phyloP scores from a whole-genome alignment of 2,888 invertebrate genomes.

The Druceiella hillmani region DNA sequence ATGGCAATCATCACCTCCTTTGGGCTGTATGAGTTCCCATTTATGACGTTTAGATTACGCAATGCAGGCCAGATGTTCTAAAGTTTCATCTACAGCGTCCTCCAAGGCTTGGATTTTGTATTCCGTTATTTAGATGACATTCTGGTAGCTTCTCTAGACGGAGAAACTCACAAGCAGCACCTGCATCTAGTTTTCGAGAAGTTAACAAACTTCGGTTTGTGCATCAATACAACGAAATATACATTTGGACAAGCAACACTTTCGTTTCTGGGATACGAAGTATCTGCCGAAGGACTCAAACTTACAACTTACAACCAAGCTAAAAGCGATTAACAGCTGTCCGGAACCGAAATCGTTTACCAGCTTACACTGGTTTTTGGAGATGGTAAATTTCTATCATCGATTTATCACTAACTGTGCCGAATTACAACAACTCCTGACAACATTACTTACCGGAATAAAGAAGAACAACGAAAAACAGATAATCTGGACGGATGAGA shows the following conservation, averaged over 20 bases:
- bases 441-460: too few relatives aligned
- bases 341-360: slow-evolving; percentile 10
- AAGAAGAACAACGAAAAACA: too few relatives aligned
- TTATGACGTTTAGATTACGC: slow-evolving; percentile 29
- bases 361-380: slow-evolving; percentile 15
- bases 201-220: slow-evolving; percentile 21
- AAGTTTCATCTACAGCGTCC: slow-evolving; percentile 28
- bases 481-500: too few relatives aligned
- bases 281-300: slow-evolving; percentile 7
- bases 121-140: slow-evolving; percentile 29
- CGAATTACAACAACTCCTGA: too few relatives aligned
- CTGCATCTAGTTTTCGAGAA: slow-evolving; percentile 21
- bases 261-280: slow-evolving; percentile 10
- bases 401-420: too few relatives aligned
- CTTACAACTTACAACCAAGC: slow-evolving; percentile 11
- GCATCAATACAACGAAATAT: slow-evolving; percentile 23
- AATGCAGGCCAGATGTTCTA: slow-evolving; percentile 33
- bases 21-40: slow-evolving; percentile 29
- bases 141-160: slow-evolving; percentile 21
- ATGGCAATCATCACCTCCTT: slow-evolving; percentile 32
- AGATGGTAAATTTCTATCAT: too few relatives aligned
- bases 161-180: slow-evolving; percentile 22
- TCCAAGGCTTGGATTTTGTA: slow-evolving; percentile 23
- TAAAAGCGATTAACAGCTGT: slow-evolving; percentile 9
- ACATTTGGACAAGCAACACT: slow-evolving; percentile 11